Conservation (phyloP, 2,797 vertebrate genomes). For the Premnoplex brunnescens region DNA sequence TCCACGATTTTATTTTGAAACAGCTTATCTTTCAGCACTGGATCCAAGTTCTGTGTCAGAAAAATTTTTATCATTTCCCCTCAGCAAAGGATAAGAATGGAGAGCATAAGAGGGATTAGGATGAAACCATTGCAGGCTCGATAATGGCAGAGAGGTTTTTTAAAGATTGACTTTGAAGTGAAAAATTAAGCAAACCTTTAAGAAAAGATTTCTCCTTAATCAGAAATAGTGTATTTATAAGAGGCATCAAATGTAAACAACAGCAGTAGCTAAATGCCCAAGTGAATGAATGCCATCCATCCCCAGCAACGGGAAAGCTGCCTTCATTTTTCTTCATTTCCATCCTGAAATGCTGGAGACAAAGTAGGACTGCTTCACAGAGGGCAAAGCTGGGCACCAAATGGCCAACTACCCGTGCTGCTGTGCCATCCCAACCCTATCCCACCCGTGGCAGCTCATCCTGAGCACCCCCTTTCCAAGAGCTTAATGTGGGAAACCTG, state of each 20-base stretch:
- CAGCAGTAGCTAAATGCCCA: background rate
- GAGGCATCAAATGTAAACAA: slow-evolving; percentile 46
- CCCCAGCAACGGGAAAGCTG: background rate
- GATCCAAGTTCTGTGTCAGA: slow-evolving; percentile 25
- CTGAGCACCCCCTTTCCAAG: background rate
- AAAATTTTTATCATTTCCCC: slow-evolving; percentile 41
- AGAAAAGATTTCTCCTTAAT: background rate
- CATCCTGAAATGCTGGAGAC: background rate
- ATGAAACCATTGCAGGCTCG: slow-evolving; percentile 48
- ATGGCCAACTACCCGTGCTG: background rate
- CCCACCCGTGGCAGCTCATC: background rate
- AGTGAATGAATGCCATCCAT: background rate
- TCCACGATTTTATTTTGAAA: slow-evolving; percentile 59
- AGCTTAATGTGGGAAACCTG: background rate
- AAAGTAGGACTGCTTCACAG: background rate
- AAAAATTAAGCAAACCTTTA: slow-evolving; percentile 50
- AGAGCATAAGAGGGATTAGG: slow-evolving; percentile 51
- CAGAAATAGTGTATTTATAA: slow-evolving; percentile 24
- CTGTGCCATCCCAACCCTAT: background rate
- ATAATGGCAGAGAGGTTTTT: slow-evolving; percentile 50
- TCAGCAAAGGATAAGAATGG: slow-evolving; percentile 57
- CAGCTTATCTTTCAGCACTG: slow-evolving; percentile 50
- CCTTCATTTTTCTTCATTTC: background rate
- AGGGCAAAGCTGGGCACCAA: background rate
- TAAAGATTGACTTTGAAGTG: slow-evolving; percentile 61